Conservation (phyloP, 2,113 vertebrate species). For the Bubo scandiacus region DNA sequence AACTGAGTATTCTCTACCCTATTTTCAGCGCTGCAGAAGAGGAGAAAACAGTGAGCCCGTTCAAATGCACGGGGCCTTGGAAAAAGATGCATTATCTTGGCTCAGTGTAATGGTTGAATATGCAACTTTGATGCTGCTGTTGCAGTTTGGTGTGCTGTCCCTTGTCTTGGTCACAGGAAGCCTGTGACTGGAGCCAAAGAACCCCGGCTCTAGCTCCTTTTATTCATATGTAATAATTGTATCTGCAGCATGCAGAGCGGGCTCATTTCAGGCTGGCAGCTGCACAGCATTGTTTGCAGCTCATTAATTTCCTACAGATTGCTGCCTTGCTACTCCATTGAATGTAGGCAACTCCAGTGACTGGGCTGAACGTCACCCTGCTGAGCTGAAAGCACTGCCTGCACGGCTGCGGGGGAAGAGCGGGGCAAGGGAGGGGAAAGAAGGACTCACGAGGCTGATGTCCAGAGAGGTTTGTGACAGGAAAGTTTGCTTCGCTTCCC, state of each 20-base stretch:
- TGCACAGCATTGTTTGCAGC: slow-evolving; percentile 46
- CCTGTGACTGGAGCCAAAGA: background rate
- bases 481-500: background rate
- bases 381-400: background rate
- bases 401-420: background rate
- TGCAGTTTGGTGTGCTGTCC: background rate
- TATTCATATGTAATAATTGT: slow-evolving; percentile 23
- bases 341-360: background rate
- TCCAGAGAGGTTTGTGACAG: background rate
- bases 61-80: background rate
- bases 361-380: background rate
- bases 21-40: background rate
- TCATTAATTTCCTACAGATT: slow-evolving; percentile 58
- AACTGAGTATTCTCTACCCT: background rate
- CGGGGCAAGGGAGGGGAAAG: background rate
- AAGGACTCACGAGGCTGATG: fast-evolving
- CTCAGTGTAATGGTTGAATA: background rate
- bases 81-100: background rate
- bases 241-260: background rate
- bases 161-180: slow-evolving; percentile 42
- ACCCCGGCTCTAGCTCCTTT: background rate
- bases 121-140: background rate
- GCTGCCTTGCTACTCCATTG: slow-evolving; percentile 25
- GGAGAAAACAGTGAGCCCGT: background rate
- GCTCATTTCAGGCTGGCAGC: slow-evolving; percentile 30